A percentile compares a stretch with the other conserved stretches of the same genome.
These are phyloP conservation scores for Thalassoma bifasciatum DNA, from an alignment of 2,113 vertebrate genomes.

Conservation along the genomic window DNA sequence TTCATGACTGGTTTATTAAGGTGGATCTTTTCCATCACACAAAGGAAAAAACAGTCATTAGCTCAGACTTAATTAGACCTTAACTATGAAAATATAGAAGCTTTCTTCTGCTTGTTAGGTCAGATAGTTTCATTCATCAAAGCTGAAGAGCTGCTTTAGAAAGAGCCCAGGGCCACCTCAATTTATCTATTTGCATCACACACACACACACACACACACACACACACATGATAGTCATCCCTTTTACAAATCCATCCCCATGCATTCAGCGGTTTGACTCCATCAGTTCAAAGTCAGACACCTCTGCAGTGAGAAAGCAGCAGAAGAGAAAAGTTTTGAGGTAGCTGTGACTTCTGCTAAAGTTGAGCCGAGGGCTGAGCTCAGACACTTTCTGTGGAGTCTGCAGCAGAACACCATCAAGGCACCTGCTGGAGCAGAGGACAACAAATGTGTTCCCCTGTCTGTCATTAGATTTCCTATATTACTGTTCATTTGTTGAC, in stretches of 20 bases:
- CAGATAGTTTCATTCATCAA: background rate
- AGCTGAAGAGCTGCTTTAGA: background rate
- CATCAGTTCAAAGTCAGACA: constrained; percentile 33
- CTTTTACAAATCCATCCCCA: background rate
- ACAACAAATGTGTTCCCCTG: too few species aligned
- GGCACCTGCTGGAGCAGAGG: too few species aligned
- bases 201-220: background rate
- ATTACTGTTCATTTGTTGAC: too few species aligned
- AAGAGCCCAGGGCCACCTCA: background rate
- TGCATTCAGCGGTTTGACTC: constrained; percentile 27
- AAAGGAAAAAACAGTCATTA: background rate
- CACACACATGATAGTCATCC: background rate
- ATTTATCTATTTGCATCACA: background rate
- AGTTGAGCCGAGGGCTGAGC: constrained; percentile 18
- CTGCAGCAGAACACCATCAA: constrained; percentile 22
- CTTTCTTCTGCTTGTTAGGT: background rate
- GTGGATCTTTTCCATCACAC: background rate
- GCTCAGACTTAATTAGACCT: background rate
- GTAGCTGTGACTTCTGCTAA: constrained; percentile 25
- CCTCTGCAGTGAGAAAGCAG: constrained; percentile 28
- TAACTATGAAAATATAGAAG: background rate
- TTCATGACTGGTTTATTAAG: background rate
- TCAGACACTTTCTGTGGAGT: constrained; percentile 14
- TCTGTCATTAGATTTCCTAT: too few species aligned
- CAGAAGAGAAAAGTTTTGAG: constrained; percentile 33